Evolutionary conservation across 2,113 vertebrate genomes (phyloP).

Genomic region (Sapajus apella): DNA sequence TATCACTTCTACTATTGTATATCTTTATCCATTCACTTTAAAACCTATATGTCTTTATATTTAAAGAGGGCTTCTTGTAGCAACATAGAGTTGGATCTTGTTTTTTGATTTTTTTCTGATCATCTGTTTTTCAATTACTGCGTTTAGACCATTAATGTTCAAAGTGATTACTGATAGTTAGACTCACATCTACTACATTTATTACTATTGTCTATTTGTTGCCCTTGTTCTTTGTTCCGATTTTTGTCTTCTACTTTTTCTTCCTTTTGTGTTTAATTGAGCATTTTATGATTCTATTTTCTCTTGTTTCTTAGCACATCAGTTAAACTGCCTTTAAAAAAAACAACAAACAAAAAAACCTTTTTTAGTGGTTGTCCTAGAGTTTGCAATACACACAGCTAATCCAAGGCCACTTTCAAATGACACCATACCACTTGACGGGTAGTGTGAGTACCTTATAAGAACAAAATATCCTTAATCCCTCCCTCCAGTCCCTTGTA

Average conservation of each 20-base stretch:
- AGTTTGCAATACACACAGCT: neutral
- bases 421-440: neutral
- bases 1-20: neutral
- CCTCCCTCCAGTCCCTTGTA: neutral
- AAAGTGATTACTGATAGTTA: neutral
- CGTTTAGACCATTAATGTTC: neutral
- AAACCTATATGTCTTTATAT: neutral
- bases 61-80: neutral
- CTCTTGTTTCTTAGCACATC: neutral
- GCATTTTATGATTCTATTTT: neutral
- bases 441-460: neutral
- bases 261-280: neutral
- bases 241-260: neutral
- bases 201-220: neutral
- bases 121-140: neutral
- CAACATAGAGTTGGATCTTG: neutral
- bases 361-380: neutral
- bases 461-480: neutral
- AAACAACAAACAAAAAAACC: no score
- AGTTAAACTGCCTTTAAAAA: neutral
- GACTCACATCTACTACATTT: neutral
- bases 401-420: neutral
- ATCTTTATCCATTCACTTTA: neutral
- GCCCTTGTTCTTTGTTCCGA: neutral
- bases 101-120: neutral